Conservation (phyloP, 2,113 vertebrate species). For the Sula dactylatra region DNA sequence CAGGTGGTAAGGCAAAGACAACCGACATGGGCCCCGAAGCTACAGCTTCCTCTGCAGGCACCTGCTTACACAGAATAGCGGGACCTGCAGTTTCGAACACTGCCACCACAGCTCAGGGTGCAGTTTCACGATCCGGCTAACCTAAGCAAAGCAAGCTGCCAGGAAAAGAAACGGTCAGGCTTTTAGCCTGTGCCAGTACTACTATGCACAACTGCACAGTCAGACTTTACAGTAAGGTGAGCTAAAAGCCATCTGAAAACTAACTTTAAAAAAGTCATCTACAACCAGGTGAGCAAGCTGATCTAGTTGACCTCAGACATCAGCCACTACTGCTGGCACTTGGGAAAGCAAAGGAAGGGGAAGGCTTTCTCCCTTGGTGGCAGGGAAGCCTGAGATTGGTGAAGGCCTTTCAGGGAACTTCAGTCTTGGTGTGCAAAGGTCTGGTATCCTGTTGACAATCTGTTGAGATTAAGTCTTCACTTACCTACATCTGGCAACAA, state of each 20-base stretch:
- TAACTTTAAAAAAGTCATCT: neutral
- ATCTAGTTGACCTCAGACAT: neutral
- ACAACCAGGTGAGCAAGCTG: neutral
- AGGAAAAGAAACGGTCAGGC: accelerated
- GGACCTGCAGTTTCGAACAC: neutral
- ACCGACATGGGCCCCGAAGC: accelerated
- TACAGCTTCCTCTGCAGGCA: neutral
- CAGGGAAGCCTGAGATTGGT: neutral
- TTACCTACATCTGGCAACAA: neutral
- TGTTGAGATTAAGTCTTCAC: neutral
- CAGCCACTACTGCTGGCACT: neutral
- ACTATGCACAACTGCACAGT: neutral
- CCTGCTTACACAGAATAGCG: accelerated
- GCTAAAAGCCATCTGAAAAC: neutral
- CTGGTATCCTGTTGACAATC: neutral
- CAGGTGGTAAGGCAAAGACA: neutral
- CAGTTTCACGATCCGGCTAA: neutral
- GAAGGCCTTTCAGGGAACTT: neutral
- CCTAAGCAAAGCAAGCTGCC: neutral
- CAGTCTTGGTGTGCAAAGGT: neutral
- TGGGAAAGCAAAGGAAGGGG: neutral
- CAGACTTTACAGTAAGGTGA: neutral
- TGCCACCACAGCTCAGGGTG: neutral
- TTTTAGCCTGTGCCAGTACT: neutral
- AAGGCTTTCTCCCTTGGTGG: neutral